Evolutionary conservation across 1,140 invertebrate species (phyloP).

Genomic region (Chionoecetes opilio): DNA sequence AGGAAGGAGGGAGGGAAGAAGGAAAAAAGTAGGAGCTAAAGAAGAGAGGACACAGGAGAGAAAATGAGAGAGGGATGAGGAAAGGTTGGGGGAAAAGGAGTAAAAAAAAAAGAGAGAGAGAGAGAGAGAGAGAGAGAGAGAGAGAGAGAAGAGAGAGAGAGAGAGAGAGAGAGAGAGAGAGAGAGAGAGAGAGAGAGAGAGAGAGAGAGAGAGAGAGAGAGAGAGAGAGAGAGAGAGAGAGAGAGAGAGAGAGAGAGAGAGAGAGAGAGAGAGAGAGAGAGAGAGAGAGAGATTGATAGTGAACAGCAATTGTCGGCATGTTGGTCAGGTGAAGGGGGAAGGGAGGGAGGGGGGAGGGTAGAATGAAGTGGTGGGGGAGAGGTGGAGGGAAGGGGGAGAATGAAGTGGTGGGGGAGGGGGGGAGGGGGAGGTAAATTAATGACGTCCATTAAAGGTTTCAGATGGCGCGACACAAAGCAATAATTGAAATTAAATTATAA

Average conservation of each 20-base stretch:
- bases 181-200: background rate
- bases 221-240: background rate
- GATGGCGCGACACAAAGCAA: constrained; percentile 61
- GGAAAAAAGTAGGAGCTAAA: background rate
- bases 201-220: background rate
- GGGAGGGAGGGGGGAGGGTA: background rate
- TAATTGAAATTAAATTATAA: constrained; percentile 70
- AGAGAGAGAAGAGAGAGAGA: background rate
- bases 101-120: background rate
- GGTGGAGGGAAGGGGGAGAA: background rate
- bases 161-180: background rate
- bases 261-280: background rate
- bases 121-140: background rate
- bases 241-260: background rate
- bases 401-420: background rate
- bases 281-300: constrained; percentile 21
- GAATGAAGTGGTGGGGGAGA: too few species aligned
- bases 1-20: background rate
- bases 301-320: constrained; percentile 52
- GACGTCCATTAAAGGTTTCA: constrained; percentile 49
- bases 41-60: background rate
- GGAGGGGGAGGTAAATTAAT: constrained; percentile 41
- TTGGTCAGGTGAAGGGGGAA: constrained; percentile 33
- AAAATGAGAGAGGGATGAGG: too few species aligned
- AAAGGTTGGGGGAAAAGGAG: too few species aligned